These are phyloP conservation scores for Leucophora obtusa DNA, from an alignment of 2,888 invertebrate genomes.

Conservation along the genomic window DNA sequence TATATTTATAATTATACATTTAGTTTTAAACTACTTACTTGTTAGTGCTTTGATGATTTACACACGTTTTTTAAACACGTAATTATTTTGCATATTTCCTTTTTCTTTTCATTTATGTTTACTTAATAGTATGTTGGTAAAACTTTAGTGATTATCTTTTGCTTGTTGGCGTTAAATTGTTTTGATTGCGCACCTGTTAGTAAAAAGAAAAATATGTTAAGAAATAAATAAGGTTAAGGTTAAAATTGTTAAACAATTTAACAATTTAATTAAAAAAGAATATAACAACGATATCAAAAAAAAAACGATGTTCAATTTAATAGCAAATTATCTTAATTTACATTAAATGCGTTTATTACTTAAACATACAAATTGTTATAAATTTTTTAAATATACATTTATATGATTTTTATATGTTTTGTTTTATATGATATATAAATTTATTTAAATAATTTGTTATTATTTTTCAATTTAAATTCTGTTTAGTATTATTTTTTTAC, in stretches of 20 bases:
- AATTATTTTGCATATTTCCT: no score
- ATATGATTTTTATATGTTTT: constrained; percentile 31
- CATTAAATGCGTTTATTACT: constrained; percentile 64
- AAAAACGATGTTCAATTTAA: constrained; percentile 11
- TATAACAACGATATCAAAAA: neutral
- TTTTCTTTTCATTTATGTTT: constrained; percentile 6
- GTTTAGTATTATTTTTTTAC: constrained; percentile 53
- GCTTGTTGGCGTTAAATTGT: constrained; percentile 30
- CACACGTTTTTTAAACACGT: no score
- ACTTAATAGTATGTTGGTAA: neutral
- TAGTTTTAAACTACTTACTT: no score
- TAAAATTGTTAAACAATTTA: constrained; percentile 11
- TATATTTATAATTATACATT: no score
- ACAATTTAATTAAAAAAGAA: no score
- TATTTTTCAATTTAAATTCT: constrained; percentile 8
- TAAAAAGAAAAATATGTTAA: constrained; percentile 1
- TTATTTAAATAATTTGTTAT: constrained; percentile 48
- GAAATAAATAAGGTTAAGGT: constrained; percentile 27
- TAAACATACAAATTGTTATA: constrained; percentile 56
- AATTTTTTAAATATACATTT: constrained; percentile 46
- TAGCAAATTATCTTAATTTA: constrained; percentile 54
- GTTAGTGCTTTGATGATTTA: no score
- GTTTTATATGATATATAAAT: constrained; percentile 50
- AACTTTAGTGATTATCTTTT: neutral
- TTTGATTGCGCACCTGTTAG: constrained; percentile 2